Conservation (phyloP, 2,797 vertebrate genomes). For the Enteromius mattozi region DNA sequence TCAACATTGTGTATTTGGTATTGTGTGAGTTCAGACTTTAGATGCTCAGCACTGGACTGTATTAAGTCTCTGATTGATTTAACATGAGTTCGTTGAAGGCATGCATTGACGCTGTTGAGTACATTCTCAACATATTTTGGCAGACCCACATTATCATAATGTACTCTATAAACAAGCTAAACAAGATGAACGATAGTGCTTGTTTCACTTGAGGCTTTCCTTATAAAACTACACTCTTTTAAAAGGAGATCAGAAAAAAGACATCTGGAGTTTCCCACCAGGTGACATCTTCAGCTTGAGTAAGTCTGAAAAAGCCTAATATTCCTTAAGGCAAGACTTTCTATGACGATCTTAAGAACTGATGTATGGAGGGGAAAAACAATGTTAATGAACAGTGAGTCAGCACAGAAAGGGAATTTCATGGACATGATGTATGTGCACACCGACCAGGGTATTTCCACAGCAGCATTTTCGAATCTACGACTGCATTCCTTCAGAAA, state of each 20-base stretch:
- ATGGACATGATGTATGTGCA: neutral
- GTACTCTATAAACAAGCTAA: constrained; percentile 34
- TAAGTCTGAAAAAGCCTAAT: neutral
- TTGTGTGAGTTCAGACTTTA: constrained; percentile 13
- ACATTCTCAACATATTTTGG: constrained; percentile 45
- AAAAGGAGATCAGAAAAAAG: neutral
- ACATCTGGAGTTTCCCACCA: constrained; percentile 1
- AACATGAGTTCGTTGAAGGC: constrained; percentile 8
- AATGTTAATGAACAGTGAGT: neutral
- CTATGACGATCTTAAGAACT: neutral
- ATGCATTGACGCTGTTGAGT: constrained; percentile 4
- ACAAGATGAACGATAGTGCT: neutral
- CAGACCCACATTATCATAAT: constrained; percentile 34
- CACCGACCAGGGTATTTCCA: neutral
- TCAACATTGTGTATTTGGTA: neutral
- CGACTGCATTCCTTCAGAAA: constrained; percentile 1
- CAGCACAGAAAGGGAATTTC: constrained; percentile 23
- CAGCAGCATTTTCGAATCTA: constrained; percentile 3
- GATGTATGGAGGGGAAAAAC: neutral
- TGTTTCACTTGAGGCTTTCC: neutral
- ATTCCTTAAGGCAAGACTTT: neutral
- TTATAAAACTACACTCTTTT: neutral
- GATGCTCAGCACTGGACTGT: constrained; percentile 1
- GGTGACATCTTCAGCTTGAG: neutral
- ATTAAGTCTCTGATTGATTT: constrained; percentile 16